Base-by-base conservation (phyloP, 2,113 vertebrate species). In the Pteronura brasiliensis region DNA sequence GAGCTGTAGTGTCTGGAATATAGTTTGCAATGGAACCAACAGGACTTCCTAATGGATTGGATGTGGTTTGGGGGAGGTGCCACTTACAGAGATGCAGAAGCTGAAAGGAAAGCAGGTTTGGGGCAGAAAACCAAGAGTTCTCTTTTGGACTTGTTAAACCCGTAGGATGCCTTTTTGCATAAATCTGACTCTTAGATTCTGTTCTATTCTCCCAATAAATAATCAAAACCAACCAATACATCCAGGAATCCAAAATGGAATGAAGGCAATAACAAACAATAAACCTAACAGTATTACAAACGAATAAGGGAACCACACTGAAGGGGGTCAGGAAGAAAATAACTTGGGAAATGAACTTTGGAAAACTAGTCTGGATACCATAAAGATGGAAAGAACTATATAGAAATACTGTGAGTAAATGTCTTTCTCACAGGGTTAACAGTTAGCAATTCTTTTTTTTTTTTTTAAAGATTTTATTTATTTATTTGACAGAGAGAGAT, bases 191-290 rank as follows among this genome's bases (percentile, higher is more conserved):
- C 67, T 69, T 72, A 77, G 25, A 67, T 42, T 90, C 86, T 61
- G 89, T 95, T n/a, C 80, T 55, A 55, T 39, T 84, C 44, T 47
- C 61, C 36, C 63, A 81, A 17, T 44, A 96, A 84, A 79, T 79
- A 69, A 88, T 92, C 69, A 88, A 77, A 92, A 94, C 29, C 29
- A 81, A 82, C 49, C 59, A 87, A 25, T 34, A 81, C 18, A 29
- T 83, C 3, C 20, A 13, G 55, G 77, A 96, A 97, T 44, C 36
- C 61, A 96, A 97, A 95, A 69, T 76, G 57, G 44, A 93, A 90
- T 27, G 74, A 17, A 82, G 81, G 47, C 25, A 71, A n/a, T 74
- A 87, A 88, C 23, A 93, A 83, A 91, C 18, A 61, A 27, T 61
- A 90, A 81, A 67, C 27, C 27, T 82, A 88, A 88, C 29, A 80